Percentiles rank a stretch among this genome's conserved stretches.
Conservation (phyloP, 2,113 vertebrate species). For the Microcebus jonahi region DNA sequence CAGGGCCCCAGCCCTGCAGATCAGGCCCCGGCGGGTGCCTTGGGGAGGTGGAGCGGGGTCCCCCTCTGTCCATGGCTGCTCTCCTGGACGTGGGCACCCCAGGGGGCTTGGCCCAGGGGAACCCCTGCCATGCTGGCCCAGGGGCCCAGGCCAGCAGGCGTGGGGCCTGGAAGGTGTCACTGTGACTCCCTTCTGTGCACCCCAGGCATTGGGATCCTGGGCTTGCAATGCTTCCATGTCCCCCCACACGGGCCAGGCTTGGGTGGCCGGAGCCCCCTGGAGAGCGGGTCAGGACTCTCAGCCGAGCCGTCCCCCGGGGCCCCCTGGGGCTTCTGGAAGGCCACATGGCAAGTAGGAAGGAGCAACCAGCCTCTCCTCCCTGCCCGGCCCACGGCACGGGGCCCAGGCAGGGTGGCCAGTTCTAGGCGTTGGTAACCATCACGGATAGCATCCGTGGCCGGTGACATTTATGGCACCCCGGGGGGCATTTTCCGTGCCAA, state of each 20-base stretch:
- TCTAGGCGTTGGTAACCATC: neutral
- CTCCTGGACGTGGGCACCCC: neutral
- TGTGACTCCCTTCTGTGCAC: neutral
- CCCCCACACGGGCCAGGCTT: neutral
- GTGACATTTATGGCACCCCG: conserved; percentile 3
- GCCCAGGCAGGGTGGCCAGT: neutral
- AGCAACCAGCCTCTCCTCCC: neutral
- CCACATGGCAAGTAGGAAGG: neutral
- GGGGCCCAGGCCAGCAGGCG: neutral
- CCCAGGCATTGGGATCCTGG: neutral
- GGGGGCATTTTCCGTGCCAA: neutral
- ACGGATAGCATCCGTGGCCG: neutral
- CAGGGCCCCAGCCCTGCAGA: too few species aligned
- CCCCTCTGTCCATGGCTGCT: neutral
- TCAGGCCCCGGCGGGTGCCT: neutral
- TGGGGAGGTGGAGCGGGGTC: neutral
- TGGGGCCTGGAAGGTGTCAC: neutral
- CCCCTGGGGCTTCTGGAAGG: neutral
- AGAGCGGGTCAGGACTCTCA: rapidly evolving
- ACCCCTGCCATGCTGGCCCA: neutral
- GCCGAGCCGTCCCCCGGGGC: neutral
- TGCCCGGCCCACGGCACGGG: neutral
- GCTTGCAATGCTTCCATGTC: too few species aligned
- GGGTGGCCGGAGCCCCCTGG: neutral
- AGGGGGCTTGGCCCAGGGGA: neutral